A percentile compares a stretch with the other conserved stretches of the same genome.
phyloP scores from a whole-genome alignment of 2,113 vertebrate genomes.

The Rana temporaria region DNA sequence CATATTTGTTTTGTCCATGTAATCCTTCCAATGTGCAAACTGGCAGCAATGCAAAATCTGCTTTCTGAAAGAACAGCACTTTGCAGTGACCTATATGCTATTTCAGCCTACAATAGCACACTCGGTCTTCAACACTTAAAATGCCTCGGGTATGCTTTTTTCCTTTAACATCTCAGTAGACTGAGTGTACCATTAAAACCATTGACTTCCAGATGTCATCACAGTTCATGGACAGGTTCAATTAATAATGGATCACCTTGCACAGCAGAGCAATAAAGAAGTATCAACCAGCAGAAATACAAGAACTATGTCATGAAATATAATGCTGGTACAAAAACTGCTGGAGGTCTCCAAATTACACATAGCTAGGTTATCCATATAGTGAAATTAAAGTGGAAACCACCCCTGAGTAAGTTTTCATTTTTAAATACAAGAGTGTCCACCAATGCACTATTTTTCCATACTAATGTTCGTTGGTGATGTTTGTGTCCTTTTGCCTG shows the following conservation, averaged over 20 bases:
- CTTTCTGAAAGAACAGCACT: constrained; percentile 30
- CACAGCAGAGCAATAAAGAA: not conserved
- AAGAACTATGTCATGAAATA: not conserved
- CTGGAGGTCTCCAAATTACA: too few relatives aligned
- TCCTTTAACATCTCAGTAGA: not conserved
- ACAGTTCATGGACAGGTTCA: constrained; percentile 1
- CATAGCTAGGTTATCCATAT: too few relatives aligned
- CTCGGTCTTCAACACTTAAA: not conserved
- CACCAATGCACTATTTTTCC: too few relatives aligned
- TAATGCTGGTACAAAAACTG: not conserved
- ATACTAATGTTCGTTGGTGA: too few relatives aligned
- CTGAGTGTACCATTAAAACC: not conserved
- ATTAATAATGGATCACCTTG: constrained; percentile 33
- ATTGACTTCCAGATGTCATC: constrained; percentile 23
- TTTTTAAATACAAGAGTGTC: too few relatives aligned
- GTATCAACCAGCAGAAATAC: not conserved
- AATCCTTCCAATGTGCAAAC: not conserved
- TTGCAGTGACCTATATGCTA: constrained; percentile 10
- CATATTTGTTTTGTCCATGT: not conserved
- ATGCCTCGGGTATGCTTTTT: not conserved
- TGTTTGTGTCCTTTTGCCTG: too few relatives aligned
- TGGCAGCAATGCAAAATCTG: not conserved
- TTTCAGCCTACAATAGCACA: not conserved
- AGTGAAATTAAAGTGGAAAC: too few relatives aligned
- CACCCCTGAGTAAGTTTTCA: too few relatives aligned